These are phyloP conservation scores for Octopus sinensis DNA, from an alignment of 1,140 invertebrate species.

Conservation along the genomic window DNA sequence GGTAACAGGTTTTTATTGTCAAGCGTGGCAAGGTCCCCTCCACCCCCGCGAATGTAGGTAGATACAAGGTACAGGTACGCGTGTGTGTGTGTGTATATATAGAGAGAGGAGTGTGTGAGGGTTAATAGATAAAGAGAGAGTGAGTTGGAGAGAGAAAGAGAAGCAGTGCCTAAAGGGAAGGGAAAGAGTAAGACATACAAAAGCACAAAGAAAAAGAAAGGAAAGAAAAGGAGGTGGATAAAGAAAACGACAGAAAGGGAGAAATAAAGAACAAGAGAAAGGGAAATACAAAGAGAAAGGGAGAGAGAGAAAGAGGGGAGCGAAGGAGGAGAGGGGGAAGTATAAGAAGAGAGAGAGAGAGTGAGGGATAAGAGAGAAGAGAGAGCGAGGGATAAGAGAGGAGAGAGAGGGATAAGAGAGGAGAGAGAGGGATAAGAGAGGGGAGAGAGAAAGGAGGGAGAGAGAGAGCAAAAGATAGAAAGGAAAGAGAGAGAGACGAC, in stretches of 20 bases:
- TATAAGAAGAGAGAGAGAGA: neutral
- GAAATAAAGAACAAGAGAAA: neutral
- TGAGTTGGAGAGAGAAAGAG: neutral
- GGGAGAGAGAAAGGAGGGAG: neutral
- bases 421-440: neutral
- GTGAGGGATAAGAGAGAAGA: neutral
- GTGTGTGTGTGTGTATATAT: neutral
- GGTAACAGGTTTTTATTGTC: no score
- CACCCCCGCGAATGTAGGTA: neutral
- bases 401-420: neutral
- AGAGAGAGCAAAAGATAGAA: neutral
- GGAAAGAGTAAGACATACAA: neutral
- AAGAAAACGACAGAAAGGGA: neutral
- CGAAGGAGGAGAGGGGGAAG: neutral
- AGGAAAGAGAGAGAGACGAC: neutral
- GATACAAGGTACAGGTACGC: neutral
- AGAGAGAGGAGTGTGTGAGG: neutral
- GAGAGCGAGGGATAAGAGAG: neutral
- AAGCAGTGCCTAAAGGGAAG: neutral
- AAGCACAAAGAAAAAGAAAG: neutral
- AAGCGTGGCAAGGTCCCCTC: no score
- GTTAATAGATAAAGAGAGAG: neutral
- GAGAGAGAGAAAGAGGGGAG: neutral
- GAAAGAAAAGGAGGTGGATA: neutral
- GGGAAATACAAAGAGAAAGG: neutral